Conservation (phyloP, 2,113 vertebrate genomes). For the Scalopus aquaticus region DNA sequence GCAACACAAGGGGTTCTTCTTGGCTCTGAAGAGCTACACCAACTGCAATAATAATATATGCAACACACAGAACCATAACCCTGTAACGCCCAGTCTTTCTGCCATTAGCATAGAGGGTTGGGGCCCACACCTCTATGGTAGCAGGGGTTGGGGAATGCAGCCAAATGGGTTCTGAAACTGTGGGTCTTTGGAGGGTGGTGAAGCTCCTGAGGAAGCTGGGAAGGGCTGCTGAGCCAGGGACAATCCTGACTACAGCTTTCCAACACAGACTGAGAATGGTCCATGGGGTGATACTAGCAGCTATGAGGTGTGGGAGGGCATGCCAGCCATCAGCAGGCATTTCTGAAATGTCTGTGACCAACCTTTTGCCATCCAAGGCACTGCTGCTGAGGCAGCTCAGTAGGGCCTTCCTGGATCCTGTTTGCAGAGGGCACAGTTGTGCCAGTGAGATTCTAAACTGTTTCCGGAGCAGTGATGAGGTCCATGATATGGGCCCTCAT, state of each 20-base stretch:
- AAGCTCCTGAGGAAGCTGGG: neutral
- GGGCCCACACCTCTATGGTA: neutral
- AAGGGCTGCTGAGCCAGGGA: neutral
- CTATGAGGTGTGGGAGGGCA: neutral
- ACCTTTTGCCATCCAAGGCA: neutral
- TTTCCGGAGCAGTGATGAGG: neutral
- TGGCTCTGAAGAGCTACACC: neutral
- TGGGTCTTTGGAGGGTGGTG: neutral
- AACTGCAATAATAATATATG: neutral
- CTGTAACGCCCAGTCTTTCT: neutral
- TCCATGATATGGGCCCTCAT: neutral
- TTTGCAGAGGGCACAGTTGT: neutral
- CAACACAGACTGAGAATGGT: neutral
- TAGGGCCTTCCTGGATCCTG: neutral
- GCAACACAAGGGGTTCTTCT: neutral
- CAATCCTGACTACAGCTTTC: conserved; percentile 45
- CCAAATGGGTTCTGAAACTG: neutral
- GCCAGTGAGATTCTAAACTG: neutral
- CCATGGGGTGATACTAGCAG: neutral
- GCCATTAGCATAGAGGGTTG: neutral
- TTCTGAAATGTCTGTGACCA: neutral
- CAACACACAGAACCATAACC: neutral
- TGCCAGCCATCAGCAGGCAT: neutral
- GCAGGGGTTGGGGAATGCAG: neutral
- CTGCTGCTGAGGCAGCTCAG: neutral